Evolutionary conservation across 2,113 vertebrate species (phyloP).

Genomic region (Anoplopoma fimbria): DNA sequence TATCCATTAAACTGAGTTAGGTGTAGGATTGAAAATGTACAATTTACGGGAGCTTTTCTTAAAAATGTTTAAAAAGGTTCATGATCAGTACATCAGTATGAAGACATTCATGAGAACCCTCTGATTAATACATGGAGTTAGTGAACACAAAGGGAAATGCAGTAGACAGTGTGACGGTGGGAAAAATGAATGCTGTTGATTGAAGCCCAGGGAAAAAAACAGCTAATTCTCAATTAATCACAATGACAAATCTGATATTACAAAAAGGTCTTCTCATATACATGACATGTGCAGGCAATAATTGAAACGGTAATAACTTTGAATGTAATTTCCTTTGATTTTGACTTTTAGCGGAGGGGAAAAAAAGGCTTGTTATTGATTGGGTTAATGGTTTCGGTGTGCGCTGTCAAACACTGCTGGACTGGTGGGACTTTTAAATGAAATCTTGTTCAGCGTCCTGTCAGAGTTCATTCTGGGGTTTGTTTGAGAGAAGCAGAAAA

Average conservation of each 20-base stretch:
- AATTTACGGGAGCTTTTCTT: neutral
- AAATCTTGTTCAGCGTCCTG: neutral
- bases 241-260: slow-evolving; percentile 38
- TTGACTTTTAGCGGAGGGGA: slow-evolving; percentile 15
- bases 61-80: neutral
- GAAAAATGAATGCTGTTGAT: neutral
- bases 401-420: slow-evolving; percentile 40
- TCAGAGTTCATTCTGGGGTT: neutral
- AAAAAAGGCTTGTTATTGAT: slow-evolving; percentile 32
- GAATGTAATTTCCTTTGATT: slow-evolving; percentile 38
- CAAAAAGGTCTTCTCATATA: slow-evolving; percentile 16
- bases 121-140: neutral
- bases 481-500: neutral
- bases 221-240: slow-evolving; percentile 35
- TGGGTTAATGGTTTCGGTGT: slow-evolving; percentile 30
- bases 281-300: slow-evolving; percentile 23
- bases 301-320: slow-evolving; percentile 18
- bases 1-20: neutral
- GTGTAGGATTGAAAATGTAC: neutral
- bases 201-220: slow-evolving; percentile 12
- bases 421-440: slow-evolving; percentile 18
- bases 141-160: slow-evolving; percentile 17
- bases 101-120: neutral
- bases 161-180: neutral
- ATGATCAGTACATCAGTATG: neutral